Conservation (phyloP, 2,888 invertebrate genomes). For the Sepioteuthis lessoniana region DNA sequence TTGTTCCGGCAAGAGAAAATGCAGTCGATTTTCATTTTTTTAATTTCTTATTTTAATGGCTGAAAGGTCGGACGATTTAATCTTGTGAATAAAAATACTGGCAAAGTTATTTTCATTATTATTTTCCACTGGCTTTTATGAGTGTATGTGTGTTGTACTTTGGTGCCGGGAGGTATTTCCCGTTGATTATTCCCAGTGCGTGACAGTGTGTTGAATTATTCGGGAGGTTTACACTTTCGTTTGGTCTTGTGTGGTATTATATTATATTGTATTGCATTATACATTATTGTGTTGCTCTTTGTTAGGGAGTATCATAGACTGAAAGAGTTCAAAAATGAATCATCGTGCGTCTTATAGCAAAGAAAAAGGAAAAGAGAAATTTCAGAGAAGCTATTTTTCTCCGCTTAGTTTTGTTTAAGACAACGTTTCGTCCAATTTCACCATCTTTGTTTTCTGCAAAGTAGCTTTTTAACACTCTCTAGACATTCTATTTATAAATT, state of each 20-base stretch:
- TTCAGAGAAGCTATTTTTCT: not conserved
- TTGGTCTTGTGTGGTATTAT: not conserved
- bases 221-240: constrained; percentile 1
- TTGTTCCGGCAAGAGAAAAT: constrained; percentile 1
- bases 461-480: not conserved
- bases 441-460: not conserved
- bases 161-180: not conserved
- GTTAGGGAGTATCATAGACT: not conserved
- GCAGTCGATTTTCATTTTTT: not conserved
- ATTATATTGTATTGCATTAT: not conserved
- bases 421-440: not conserved
- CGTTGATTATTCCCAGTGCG: not conserved
- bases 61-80: constrained; percentile 23
- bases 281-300: not conserved
- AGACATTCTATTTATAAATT: no score
- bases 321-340: not conserved
- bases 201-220: constrained; percentile 11
- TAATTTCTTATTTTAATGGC: constrained; percentile 21
- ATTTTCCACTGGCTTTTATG: not conserved
- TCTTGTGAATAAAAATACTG: not conserved
- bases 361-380: not conserved
- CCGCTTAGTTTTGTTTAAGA: not conserved
- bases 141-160: constrained; percentile 11
- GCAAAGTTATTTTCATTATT: constrained; percentile 23
- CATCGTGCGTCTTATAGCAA: not conserved